Evolutionary conservation across 2,888 invertebrate genomes (phyloP), one percentile per base, ranked within the genome.

Genomic region (Cephus rjabovi): DNA sequence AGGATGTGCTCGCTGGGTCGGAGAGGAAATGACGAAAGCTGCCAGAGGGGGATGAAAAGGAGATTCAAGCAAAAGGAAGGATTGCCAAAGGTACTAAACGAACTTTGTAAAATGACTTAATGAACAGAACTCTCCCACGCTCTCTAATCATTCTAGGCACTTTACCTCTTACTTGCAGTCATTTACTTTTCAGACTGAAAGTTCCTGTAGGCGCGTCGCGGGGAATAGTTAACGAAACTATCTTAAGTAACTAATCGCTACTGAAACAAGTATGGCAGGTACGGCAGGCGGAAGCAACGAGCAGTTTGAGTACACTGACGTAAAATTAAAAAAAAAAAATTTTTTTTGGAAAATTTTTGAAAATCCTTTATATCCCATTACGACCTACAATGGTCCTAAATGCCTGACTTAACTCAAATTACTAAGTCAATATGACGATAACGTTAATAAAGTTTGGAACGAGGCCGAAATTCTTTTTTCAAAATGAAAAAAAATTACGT

Each of bases 121-220:
- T 83, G 86, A 85, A 85, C 85, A 84, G 85, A 85, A 85, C 86
- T 85, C 83, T 84, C 76, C 78, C 11, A 30, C 81, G 81, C 83
- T 86, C 86, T 85, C 85, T 86, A 85, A 85, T 86, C 86, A 86
- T 86, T 85, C 83, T 84, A 77, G 82, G 81, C 85, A 86, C 85
- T 85, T 56, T 86, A 84, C 84, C 83, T 86, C 85, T 83, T 84
- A 81, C 86, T 83, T 81, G 83, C 81, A 85, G 83, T 83, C 86
- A 85, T 86, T 86, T 85, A 85, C 85, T 85, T 86, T 86, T 80
- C 79, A 85, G 83, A 85, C 85, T 85, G 79, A 23, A 56, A 23
- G 56, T 56, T 23, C 23, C 23, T 23, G 56, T 56, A 56, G 56
- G 56, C 56, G 23, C 23, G 23, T 56, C 56, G 9, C 56, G 23